phyloP scores from a whole-genome alignment of 2,888 invertebrate species.

The Drosophila kanekoi region DNA sequence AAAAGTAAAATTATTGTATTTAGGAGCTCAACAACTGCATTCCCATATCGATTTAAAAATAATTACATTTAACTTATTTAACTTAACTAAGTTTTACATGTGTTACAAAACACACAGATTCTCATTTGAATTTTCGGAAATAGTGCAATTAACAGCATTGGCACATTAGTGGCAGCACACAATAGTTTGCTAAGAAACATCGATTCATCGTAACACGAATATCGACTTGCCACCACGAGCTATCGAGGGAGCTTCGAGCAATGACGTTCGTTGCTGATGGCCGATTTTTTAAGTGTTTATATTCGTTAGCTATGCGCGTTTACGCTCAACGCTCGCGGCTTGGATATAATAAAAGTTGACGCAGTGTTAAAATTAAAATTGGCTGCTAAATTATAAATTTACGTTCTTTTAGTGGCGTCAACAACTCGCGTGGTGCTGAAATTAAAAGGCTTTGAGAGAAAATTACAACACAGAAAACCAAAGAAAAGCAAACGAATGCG shows the following conservation, averaged over 20 bases:
- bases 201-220: background rate
- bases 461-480: conserved; percentile 13
- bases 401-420: background rate
- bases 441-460: conserved; percentile 18
- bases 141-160: conserved; percentile 1
- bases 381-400: background rate
- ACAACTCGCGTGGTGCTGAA: conserved; percentile 7
- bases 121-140: conserved; percentile 2
- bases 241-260: conserved; percentile 21
- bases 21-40: conserved; percentile 35
- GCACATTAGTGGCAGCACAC: conserved; percentile 4
- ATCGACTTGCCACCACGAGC: conserved; percentile 8
- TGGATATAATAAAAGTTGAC: conserved; percentile 15
- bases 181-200: background rate
- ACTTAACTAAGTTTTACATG: conserved; percentile 3
- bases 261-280: conserved; percentile 34
- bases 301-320: conserved; percentile 45
- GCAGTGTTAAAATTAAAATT: conserved; percentile 17
- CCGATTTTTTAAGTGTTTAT: conserved; percentile 40
- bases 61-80: conserved; percentile 8
- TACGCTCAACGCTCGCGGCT: conserved; percentile 39
- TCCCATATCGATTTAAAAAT: conserved; percentile 18
- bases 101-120: background rate
- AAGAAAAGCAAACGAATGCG: conserved; percentile 18
- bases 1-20: conserved; percentile 39